Evolutionary conservation across 2,888 invertebrate species (phyloP).

Genomic region (Lamellibrachia columna): DNA sequence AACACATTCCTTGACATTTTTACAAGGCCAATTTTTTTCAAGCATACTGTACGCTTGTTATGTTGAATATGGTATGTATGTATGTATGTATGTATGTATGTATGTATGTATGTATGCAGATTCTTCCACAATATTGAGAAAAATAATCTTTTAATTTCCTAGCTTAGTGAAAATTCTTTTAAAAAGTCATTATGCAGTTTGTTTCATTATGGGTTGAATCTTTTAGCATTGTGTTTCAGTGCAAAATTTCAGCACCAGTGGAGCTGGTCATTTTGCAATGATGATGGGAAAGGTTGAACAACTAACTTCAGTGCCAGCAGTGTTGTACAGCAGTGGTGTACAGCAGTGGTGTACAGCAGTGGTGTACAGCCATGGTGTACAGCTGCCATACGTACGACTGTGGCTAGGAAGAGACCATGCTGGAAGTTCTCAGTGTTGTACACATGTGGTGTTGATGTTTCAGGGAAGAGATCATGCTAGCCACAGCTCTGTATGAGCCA

Average conservation of each 20-base stretch:
- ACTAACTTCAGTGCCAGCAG: background rate
- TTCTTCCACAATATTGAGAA: background rate
- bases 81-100: slow-evolving; percentile 17
- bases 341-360: no score
- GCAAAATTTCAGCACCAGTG: background rate
- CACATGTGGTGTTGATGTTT: background rate
- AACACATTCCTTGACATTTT: no score
- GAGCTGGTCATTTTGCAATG: background rate
- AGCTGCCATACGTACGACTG: no score
- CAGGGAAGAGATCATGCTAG: slow-evolving; percentile 59
- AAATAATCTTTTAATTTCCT: background rate
- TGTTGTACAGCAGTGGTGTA: no score
- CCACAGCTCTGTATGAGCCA: slow-evolving; percentile 56
- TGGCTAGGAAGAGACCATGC: no score
- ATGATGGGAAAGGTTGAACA: background rate
- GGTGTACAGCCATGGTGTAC: no score
- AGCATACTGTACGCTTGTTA: no score
- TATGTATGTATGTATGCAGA: background rate
- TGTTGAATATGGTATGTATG: background rate
- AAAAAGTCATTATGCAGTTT: background rate
- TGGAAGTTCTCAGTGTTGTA: background rate
- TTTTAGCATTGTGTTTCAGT: background rate
- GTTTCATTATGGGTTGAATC: background rate
- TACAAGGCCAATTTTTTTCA: no score
- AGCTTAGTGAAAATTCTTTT: background rate